Evolutionary conservation across 2,113 vertebrate species (phyloP), one percentile per base, ranked within the genome.

Genomic region (Campylomormyrus tamandua): DNA sequence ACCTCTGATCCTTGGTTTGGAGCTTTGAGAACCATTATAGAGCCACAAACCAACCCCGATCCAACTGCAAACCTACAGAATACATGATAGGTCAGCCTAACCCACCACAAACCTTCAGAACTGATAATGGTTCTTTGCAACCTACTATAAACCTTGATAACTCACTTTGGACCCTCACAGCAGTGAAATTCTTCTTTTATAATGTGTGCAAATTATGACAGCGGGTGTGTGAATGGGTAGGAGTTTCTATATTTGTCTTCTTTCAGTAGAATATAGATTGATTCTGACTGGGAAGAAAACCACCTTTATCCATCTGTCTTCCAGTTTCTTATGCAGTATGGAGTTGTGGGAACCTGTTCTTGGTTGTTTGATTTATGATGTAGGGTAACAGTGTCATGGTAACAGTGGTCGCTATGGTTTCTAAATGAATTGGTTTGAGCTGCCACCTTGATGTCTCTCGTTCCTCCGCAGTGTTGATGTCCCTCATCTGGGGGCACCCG

Each of bases 401-500:
- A 84, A 84, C 42, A 45, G 21, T 84, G 42, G 83, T 45, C 24
- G 45, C 42, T 24, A n/a, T 45, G 83, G 87, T 88, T 88, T 88
- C 56, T 88, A 35, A 87, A 87, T 39, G 53, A 66, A 58, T 45
- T 24, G 31, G 19, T 66, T 52, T n/a, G 35, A 66, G 53, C 53
- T 46, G 56, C 87, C 56, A 27, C 87, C 7, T 42, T 66, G 24
- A 86, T 56, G 27, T 58, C 90, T 90, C 53, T 89, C 39, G n/a
- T 80, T 19, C 11, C 15, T 19, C 31, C n/a, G 17, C 74, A 42
- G 3, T 27, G 74, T 80, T 83, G 89, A 87, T 53, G 88, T 48
- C 48, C 1, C 46, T 90, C 86, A 70, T 45, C 87, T 93, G 88
- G 89, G 92, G 91, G 92, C 92, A 90, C 90, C 89, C 90, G 93